phyloP scores from a whole-genome alignment of 2,797 vertebrate species.

The Benthosema pterotum region DNA sequence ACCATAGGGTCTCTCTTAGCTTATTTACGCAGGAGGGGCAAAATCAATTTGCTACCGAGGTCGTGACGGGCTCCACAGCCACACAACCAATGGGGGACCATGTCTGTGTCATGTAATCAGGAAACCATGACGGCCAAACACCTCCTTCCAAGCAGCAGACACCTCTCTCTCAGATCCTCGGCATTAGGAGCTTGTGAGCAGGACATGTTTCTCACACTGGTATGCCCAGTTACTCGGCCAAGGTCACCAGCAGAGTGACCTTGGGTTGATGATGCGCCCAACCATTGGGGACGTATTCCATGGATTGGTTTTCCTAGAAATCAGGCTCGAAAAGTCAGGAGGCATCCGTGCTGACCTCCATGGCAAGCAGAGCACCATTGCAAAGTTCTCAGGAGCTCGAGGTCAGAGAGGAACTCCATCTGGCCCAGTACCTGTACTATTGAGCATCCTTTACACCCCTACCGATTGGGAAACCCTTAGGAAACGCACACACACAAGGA shows the following conservation, averaged over 20 bases:
- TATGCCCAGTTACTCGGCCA: conserved; percentile 79
- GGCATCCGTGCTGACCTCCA: conserved; percentile 84
- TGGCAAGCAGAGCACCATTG: too few relatives aligned
- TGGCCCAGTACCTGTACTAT: too few relatives aligned
- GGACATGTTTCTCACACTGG: conserved; percentile 83
- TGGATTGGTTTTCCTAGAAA: conserved; percentile 83
- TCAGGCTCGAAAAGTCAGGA: conserved; percentile 84
- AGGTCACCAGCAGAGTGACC: conserved; percentile 78
- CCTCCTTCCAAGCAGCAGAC: conserved; percentile 85
- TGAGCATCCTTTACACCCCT: too few relatives aligned
- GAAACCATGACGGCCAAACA: conserved; percentile 85
- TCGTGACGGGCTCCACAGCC: too few relatives aligned
- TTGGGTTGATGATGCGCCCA: conserved; percentile 82
- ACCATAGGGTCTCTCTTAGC: too few relatives aligned
- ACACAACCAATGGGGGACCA: too few relatives aligned
- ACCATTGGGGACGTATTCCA: conserved; percentile 85
- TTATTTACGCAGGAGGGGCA: too few relatives aligned
- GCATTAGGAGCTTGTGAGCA: conserved; percentile 85
- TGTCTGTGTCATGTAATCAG: conserved; percentile 87
- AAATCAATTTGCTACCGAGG: too few relatives aligned
- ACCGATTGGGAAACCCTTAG: too few relatives aligned
- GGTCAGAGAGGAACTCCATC: too few relatives aligned
- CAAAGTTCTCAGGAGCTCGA: too few relatives aligned
- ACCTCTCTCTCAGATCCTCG: conserved; percentile 84
- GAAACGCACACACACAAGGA: too few relatives aligned